Conservation (phyloP, 2,888 invertebrate species). For the Galeruca laticollis region DNA sequence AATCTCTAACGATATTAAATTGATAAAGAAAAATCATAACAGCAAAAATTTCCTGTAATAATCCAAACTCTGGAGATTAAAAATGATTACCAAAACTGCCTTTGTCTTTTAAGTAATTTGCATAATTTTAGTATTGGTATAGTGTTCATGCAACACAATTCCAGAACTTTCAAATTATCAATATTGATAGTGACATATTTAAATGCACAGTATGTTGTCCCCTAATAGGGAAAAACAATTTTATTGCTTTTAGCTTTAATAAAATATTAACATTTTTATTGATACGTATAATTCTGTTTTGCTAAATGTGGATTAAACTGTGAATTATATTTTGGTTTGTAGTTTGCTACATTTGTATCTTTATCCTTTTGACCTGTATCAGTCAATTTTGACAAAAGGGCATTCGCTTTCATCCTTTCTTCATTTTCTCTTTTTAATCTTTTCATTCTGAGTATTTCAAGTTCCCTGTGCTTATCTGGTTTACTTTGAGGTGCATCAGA, state of each 20-base stretch:
- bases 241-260: background rate
- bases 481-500: conserved; percentile 39
- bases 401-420: conserved; percentile 80
- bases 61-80: too few relatives aligned
- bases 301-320: conserved; percentile 95
- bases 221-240: too few relatives aligned
- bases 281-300: conserved; percentile 76
- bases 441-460: conserved; percentile 81
- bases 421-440: conserved; percentile 83
- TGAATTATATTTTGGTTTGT: conserved; percentile 84
- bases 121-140: too few relatives aligned
- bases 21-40: too few relatives aligned
- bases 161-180: too few relatives aligned
- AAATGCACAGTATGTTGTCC: too few relatives aligned
- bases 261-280: background rate
- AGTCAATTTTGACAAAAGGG: conserved; percentile 77
- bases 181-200: too few relatives aligned
- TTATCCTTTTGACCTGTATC: conserved; percentile 65
- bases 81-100: too few relatives aligned
- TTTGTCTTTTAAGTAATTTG: too few relatives aligned
- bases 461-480: conserved; percentile 62
- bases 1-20: too few relatives aligned
- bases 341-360: conserved; percentile 50
- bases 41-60: too few relatives aligned
- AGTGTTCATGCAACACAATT: too few relatives aligned